Evolutionary conservation across 2,888 invertebrate genomes (phyloP).

Genomic region (Heliconius hortense): DNA sequence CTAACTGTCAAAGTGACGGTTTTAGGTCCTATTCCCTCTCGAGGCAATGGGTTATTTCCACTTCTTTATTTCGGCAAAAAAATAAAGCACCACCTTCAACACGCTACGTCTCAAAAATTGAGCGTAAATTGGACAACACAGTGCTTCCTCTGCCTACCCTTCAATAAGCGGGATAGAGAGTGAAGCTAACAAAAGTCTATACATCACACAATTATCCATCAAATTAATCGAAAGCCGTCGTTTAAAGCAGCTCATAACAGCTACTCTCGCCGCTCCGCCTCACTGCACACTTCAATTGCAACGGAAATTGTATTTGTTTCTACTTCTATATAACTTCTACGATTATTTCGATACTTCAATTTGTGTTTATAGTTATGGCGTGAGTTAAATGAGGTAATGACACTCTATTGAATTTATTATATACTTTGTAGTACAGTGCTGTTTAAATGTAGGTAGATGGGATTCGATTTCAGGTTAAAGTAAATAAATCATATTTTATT

Average conservation of each 20-base stretch:
- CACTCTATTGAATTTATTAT: neutral
- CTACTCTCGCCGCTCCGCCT: conserved; percentile 7
- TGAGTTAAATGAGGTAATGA: neutral
- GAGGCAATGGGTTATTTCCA: too few relatives aligned
- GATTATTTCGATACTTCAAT: conserved; percentile 10
- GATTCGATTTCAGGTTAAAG: neutral
- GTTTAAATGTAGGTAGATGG: neutral
- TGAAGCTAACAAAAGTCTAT: neutral
- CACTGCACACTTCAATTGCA: conserved; percentile 19
- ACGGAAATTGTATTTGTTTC: conserved; percentile 23
- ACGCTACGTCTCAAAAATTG: too few relatives aligned
- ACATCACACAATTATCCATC: neutral
- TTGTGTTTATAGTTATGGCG: conserved; percentile 7
- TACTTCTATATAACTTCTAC: neutral
- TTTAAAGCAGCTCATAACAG: neutral
- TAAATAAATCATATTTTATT: neutral
- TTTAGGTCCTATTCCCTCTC: too few relatives aligned
- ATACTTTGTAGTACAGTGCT: neutral
- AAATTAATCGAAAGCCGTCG: neutral
- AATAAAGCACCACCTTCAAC: too few relatives aligned
- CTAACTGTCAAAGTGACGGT: too few relatives aligned
- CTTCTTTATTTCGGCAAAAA: too few relatives aligned
- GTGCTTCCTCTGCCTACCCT: too few relatives aligned
- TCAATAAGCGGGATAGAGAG: too few relatives aligned
- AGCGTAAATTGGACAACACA: too few relatives aligned